Evolutionary conservation across 2,888 invertebrate species (phyloP).

Genomic region (Gastrophysa polygoni): DNA sequence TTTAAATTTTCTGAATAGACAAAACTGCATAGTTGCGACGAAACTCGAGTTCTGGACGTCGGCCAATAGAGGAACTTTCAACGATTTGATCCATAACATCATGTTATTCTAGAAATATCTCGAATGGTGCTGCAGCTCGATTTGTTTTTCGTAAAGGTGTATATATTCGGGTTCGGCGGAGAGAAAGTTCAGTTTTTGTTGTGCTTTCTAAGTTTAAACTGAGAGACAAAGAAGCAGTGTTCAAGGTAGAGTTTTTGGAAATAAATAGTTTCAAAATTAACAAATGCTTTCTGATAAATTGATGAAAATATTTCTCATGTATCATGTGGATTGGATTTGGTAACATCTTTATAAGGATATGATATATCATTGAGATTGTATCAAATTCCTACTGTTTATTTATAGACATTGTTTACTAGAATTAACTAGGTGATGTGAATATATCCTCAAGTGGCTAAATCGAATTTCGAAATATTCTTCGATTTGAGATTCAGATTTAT

Average conservation of each 20-base stretch:
- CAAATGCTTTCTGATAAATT: too few relatives aligned
- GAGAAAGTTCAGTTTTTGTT: conserved; percentile 1
- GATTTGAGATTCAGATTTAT: too few relatives aligned
- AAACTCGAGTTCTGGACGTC: conserved; percentile 6
- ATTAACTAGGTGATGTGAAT: too few relatives aligned
- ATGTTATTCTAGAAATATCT: conserved; percentile 38
- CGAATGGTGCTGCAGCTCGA: conserved; percentile 25
- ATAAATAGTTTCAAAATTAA: too few relatives aligned
- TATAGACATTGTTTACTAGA: not conserved
- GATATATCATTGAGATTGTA: not conserved
- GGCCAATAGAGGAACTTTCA: conserved; percentile 21
- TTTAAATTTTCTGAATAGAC: conserved; percentile 21
- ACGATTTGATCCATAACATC: conserved; percentile 28
- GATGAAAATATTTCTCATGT: too few relatives aligned
- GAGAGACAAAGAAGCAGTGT: not conserved
- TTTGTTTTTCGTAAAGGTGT: conserved; percentile 28
- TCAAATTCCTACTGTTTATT: not conserved
- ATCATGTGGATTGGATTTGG: too few relatives aligned
- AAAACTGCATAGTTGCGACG: conserved; percentile 14
- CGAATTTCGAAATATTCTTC: too few relatives aligned
- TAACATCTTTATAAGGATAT: too few relatives aligned
- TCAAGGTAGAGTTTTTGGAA: not conserved
- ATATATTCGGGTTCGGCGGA: conserved; percentile 28
- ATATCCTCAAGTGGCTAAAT: too few relatives aligned
- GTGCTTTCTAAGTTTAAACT: not conserved